phyloP scores from a whole-genome alignment of 2,888 invertebrate genomes.

The Rugalucina vietnamica region DNA sequence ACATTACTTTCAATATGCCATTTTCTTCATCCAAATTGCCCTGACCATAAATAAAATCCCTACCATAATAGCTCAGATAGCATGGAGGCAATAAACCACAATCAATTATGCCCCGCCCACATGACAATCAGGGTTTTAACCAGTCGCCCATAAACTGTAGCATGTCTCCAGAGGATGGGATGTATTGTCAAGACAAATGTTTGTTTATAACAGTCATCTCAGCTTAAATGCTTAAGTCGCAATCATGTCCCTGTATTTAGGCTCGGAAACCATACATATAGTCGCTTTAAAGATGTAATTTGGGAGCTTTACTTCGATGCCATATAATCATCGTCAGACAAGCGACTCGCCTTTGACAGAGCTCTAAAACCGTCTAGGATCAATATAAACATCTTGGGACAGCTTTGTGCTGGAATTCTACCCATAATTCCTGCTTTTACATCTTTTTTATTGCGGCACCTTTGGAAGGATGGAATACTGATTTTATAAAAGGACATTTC shows the following conservation, averaged over 20 bases:
- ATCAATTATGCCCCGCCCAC: slow-evolving; percentile 2
- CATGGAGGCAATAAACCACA: not conserved
- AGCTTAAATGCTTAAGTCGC: slow-evolving; percentile 65
- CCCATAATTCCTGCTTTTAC: slow-evolving; percentile 64
- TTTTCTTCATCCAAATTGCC: slow-evolving; percentile 2
- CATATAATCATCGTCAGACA: slow-evolving; percentile 65
- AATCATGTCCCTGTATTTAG: slow-evolving; percentile 67
- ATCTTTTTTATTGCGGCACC: slow-evolving; percentile 62
- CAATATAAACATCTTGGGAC: slow-evolving; percentile 56
- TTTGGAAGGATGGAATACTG: slow-evolving; percentile 60
- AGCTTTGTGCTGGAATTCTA: slow-evolving; percentile 55
- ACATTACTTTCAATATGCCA: not conserved
- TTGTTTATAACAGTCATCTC: slow-evolving; percentile 62
- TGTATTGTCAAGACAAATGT: slow-evolving; percentile 18
- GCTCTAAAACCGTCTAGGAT: slow-evolving; percentile 14
- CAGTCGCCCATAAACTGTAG: not conserved
- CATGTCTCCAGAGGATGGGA: slow-evolving; percentile 1
- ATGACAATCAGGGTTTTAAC: slow-evolving; percentile 7
- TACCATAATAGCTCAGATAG: slow-evolving; percentile 6
- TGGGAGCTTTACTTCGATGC: slow-evolving; percentile 60
- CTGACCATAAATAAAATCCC: not conserved
- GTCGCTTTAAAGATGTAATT: slow-evolving; percentile 60
- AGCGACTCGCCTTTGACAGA: slow-evolving; percentile 61
- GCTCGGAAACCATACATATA: slow-evolving; percentile 65
- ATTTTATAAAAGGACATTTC: slow-evolving; percentile 65